Conservation (phyloP, 1,140 invertebrate genomes). For the Yoshiicerus persimilis region DNA sequence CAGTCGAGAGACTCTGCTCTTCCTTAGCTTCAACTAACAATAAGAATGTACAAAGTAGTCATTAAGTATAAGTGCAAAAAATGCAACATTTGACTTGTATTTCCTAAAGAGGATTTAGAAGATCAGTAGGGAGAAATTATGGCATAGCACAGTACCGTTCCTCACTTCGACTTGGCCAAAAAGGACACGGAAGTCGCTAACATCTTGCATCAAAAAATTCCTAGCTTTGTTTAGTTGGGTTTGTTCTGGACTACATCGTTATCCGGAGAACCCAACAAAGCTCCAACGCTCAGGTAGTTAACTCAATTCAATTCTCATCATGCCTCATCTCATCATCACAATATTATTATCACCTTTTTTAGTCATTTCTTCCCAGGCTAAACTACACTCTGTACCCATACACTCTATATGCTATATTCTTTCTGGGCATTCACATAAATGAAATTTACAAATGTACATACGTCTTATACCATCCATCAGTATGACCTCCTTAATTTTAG, state of each 20-base stretch:
- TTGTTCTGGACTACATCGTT: not conserved
- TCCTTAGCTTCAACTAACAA: not conserved
- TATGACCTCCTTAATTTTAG: no score
- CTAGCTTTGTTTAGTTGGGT: not conserved
- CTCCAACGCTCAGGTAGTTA: not conserved
- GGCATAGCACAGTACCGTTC: not conserved
- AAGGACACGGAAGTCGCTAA: not conserved
- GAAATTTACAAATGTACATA: no score
- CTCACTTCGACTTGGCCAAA: slow-evolving; percentile 1
- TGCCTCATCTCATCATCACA: not conserved
- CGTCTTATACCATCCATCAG: no score
- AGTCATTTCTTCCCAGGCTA: not conserved
- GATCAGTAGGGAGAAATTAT: slow-evolving; percentile 2
- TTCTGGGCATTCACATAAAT: no score
- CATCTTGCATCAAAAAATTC: not conserved
- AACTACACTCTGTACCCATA: no score
- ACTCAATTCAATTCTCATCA: not conserved
- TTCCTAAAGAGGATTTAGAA: slow-evolving; percentile 11
- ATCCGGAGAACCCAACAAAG: not conserved
- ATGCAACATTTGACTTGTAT: not conserved
- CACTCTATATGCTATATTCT: no score
- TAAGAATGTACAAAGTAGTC: not conserved
- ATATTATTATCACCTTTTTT: not conserved
- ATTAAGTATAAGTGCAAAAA: slow-evolving; percentile 16
- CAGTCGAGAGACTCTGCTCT: no score